Conservation (phyloP, 2,888 invertebrate species). For the Erynnis tages region DNA sequence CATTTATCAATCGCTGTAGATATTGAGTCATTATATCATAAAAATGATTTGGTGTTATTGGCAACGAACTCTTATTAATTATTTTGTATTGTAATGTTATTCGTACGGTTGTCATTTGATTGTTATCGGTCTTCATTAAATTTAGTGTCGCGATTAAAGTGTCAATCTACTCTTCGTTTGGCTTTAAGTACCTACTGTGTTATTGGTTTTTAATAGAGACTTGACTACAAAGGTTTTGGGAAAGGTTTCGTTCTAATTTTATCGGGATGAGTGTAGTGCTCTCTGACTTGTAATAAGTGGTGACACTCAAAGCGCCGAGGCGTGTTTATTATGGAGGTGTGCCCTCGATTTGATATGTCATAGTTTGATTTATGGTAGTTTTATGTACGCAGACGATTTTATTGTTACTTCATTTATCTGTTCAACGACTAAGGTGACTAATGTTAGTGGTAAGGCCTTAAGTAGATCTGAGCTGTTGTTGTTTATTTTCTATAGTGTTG, state of each 20-base stretch:
- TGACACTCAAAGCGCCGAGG: conserved; percentile 22
- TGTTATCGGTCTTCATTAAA: neutral
- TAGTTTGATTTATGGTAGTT: conserved; percentile 40
- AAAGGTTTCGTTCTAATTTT: conserved; percentile 33
- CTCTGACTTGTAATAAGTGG: conserved; percentile 28
- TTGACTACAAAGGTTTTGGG: conserved; percentile 27
- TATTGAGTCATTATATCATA: conserved; percentile 22
- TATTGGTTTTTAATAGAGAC: conserved; percentile 3
- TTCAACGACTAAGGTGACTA: conserved; percentile 37
- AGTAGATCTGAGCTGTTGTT: neutral
- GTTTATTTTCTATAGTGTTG: neutral
- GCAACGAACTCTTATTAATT: neutral
- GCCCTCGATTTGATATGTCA: conserved; percentile 38
- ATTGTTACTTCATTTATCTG: conserved; percentile 35
- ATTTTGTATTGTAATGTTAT: neutral
- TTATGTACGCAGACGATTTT: conserved; percentile 34
- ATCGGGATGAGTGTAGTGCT: conserved; percentile 31
- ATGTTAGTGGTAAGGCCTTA: conserved; percentile 25
- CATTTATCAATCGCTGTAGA: conserved; percentile 4
- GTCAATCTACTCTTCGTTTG: conserved; percentile 1
- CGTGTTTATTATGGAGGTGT: conserved; percentile 35
- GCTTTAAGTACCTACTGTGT: neutral
- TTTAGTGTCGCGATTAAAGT: conserved; percentile 5
- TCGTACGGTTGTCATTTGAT: neutral
- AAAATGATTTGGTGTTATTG: conserved; percentile 12